phyloP scores from a whole-genome alignment of 2,797 vertebrate genomes.

The Fringilla coelebs region DNA sequence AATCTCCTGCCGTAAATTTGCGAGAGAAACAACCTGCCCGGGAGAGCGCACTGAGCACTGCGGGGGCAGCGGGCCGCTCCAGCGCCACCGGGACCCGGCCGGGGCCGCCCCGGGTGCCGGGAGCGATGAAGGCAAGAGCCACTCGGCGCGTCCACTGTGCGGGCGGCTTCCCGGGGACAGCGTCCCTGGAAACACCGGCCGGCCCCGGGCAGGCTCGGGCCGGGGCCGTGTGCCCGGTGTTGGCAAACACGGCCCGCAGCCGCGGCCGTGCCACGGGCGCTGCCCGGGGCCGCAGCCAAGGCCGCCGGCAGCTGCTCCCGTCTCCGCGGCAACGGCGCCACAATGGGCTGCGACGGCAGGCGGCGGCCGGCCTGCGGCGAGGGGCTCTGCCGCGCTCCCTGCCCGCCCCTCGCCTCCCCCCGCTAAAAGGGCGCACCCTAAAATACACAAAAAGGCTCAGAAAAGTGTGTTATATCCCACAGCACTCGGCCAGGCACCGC shows the following conservation, averaged over 20 bases:
- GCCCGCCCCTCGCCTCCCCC: no score
- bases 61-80: neutral
- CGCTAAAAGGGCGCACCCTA: no score
- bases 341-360: conserved; percentile 83
- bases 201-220: neutral
- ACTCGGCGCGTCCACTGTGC: rapidly evolving
- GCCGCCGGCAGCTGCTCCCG: conserved; percentile 87
- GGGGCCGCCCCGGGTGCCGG: neutral
- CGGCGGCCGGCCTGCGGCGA: conserved; percentile 40
- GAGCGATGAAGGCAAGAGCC: neutral
- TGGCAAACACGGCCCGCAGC: conserved; percentile 82
- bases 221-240: conserved; percentile 88
- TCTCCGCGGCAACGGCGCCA: conserved; percentile 86
- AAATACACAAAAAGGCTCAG: neutral
- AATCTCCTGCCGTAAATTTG: conserved; percentile 1
- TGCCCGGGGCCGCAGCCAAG: conserved; percentile 59
- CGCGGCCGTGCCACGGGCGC: conserved; percentile 62
- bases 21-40: neutral
- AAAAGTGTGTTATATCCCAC: rapidly evolving
- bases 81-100: neutral
- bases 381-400: neutral
- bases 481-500: rapidly evolving
- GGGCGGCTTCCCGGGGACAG: neutral
- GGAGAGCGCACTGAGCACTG: neutral
- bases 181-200: neutral